Evolutionary conservation across 2,113 vertebrate genomes (phyloP), one percentile per base, ranked within the genome.

Genomic region (Daubentonia madagascariensis): DNA sequence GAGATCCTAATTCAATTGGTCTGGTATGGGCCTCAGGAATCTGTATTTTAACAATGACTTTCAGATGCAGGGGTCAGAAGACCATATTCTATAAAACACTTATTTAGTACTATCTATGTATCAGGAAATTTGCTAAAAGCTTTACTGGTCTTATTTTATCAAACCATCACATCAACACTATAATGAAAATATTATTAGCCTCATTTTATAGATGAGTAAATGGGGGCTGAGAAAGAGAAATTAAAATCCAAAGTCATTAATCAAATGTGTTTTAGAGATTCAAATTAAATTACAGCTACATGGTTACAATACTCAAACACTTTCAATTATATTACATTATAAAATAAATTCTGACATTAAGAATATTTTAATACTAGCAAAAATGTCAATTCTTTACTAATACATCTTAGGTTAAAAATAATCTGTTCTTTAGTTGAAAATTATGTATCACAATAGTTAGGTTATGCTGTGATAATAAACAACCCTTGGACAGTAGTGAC

Each of bases 81-180:
- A 88, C 3, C 7, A 76, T 37, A 81, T 85, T 54, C 57, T 85
- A 8, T 93, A 67, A 97, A 96, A 85, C 28, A 73, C 4, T 25
- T 73, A 67, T 67, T 72, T 91, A 70, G 12, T 80, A 48, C 30
- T 92, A 79, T 68, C 20, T 89, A 18, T 72, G 70, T 89, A 57
- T 85, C 40, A 63, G 17, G 20, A 12, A 85, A 83, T 92, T 88
- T 91, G 10, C 75, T 91, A 86, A 96, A 88, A 94, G 32, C 45
- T 70, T 87, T 96, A 73, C 5, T 85, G 50, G 11, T 6, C 48
- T 97, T 97, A 54, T 84, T 81, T 93, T 68, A 81, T 96, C 50
- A 95, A 94, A 68, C 30, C 8, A 91, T 85, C 72, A 72, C 23
- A 80, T 89, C 48, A 78, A 13, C 61, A 25, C n/a, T 86, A 6